Conservation (phyloP, 2,797 vertebrate species). For the Crocidura indochinensis region DNA sequence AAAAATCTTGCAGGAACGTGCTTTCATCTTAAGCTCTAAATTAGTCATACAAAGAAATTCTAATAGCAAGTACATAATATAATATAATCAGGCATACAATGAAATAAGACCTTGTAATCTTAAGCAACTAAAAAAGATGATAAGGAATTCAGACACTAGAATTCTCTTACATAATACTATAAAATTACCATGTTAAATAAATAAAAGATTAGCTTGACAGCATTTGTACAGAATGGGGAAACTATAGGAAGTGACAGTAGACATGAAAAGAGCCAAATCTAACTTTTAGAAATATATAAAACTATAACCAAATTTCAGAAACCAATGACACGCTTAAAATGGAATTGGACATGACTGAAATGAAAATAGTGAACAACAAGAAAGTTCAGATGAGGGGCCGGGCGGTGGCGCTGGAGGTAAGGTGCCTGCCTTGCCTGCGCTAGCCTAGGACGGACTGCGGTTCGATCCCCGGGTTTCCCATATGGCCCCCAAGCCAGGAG, state of each 20-base stretch:
- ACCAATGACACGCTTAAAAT: background rate
- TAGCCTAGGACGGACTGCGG: too few relatives aligned
- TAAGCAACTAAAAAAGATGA: background rate
- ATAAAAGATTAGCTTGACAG: constrained; percentile 14
- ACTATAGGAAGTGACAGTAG: background rate
- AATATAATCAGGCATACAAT: background rate
- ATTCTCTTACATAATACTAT: background rate
- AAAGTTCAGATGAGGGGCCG: too few relatives aligned
- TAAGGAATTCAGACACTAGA: background rate
- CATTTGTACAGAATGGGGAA: background rate
- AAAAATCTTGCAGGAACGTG: background rate
- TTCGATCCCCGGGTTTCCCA: too few relatives aligned
- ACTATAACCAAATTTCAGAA: constrained; percentile 28
- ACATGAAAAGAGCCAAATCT: constrained; percentile 10
- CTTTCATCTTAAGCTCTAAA: background rate
- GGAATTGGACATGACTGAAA: background rate
- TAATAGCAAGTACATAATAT: background rate
- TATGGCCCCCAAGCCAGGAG: too few relatives aligned
- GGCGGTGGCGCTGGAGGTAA: too few relatives aligned
- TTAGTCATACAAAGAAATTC: constrained; percentile 6
- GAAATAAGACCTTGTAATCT: background rate
- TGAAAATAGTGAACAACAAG: background rate
- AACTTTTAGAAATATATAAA: background rate
- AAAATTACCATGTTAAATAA: background rate
- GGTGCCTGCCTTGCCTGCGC: too few relatives aligned